A percentile compares a stretch with the other conserved stretches of the same genome.
phyloP scores from a whole-genome alignment of 2,888 invertebrate species.

The Diogma glabrata region DNA sequence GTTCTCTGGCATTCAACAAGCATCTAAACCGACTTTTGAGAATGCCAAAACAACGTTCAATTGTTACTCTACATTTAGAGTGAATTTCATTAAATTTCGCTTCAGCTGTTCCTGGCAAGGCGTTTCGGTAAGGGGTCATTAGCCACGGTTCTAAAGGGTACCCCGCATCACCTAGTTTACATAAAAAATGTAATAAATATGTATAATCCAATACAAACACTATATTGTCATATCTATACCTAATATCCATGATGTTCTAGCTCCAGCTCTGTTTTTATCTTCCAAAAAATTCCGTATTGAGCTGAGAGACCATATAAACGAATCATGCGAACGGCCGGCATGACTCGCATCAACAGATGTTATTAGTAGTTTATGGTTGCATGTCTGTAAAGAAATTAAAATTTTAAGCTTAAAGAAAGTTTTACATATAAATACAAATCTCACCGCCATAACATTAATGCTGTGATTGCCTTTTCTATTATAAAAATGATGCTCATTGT shows the following conservation, averaged over 20 bases:
- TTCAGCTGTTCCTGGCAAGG: background rate
- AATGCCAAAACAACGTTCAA: background rate
- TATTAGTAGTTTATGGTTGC: background rate
- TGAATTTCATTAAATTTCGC: background rate
- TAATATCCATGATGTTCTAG: background rate
- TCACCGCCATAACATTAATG: background rate
- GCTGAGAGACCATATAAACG: background rate
- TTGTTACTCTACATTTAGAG: background rate
- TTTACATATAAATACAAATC: background rate
- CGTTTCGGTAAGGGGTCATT: background rate
- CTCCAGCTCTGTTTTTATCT: background rate
- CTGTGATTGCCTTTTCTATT: background rate
- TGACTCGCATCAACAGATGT: background rate
- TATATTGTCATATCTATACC: background rate
- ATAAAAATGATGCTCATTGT: background rate
- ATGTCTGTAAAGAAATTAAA: slow-evolving; percentile 1
- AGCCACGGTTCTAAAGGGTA: background rate
- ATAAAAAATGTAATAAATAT: no score
- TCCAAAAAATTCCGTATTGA: background rate
- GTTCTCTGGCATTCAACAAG: background rate
- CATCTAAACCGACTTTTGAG: background rate
- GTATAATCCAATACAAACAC: background rate
- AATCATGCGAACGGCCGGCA: background rate
- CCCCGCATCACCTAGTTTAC: background rate
- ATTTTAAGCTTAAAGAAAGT: background rate